phyloP scores from a whole-genome alignment of 2,113 vertebrate genomes.

The Picathartes gymnocephalus region DNA sequence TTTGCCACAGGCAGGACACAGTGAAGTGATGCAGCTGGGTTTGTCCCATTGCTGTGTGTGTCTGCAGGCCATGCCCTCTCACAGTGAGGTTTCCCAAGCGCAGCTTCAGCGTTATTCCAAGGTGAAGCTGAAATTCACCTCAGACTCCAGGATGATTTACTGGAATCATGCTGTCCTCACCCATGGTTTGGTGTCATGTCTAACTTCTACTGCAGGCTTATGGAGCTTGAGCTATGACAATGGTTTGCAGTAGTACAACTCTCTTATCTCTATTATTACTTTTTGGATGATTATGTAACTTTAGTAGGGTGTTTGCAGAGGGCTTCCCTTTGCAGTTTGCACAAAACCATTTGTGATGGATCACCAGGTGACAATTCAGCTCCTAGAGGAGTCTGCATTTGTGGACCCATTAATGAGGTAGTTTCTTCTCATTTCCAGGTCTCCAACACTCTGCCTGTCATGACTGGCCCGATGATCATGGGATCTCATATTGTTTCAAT shows the following conservation, averaged over 20 bases:
- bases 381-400: neutral
- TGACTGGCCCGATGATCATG: conserved; percentile 80
- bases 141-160: neutral
- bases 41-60: neutral
- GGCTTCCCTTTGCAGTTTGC: neutral
- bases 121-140: neutral
- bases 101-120: neutral
- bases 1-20: neutral
- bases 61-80: neutral
- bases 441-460: conserved; percentile 84
- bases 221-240: neutral
- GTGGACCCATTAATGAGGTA: neutral
- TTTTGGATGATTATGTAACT: neutral
- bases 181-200: fast-evolving
- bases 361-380: neutral
- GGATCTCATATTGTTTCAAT: conserved; percentile 83
- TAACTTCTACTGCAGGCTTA: neutral
- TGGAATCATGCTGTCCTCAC: neutral
- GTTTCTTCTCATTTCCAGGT: conserved; percentile 63
- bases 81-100: neutral
- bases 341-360: neutral
- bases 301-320: neutral
- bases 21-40: neutral
- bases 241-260: neutral
- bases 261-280: neutral